These are phyloP conservation scores for Subanguina moxae DNA, from an alignment of 1,140 invertebrate genomes.

Conservation along the genomic window DNA sequence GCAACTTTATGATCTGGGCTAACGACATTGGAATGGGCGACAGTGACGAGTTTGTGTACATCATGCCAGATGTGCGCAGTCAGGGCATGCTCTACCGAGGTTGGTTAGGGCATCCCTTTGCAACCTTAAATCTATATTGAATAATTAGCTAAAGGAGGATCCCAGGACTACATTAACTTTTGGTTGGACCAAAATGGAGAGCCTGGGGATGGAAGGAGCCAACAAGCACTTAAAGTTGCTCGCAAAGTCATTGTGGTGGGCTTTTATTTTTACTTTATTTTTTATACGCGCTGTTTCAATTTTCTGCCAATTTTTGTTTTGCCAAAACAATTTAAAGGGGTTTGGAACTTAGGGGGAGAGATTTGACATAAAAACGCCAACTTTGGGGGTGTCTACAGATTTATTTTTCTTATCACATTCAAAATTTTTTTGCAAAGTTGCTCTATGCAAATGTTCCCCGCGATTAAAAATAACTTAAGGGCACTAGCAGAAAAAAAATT, in stretches of 20 bases:
- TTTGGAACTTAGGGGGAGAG: no score
- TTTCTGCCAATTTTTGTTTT: no score
- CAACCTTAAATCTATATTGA: background rate
- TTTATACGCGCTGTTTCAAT: no score
- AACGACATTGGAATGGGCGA: conserved; percentile 24
- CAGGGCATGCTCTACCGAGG: conserved; percentile 41
- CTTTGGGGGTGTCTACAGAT: no score
- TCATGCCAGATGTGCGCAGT: conserved; percentile 27
- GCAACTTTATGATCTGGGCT: conserved; percentile 33
- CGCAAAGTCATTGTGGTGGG: conserved; percentile 23
- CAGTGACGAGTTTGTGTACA: conserved; percentile 39
- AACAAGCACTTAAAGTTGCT: conserved; percentile 24
- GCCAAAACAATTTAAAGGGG: no score
- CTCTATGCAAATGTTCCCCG: no score
- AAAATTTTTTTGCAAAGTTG: no score
- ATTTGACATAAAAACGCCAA: no score
- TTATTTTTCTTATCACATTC: no score
- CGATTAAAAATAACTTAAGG: no score
- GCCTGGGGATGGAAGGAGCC: conserved; percentile 29
- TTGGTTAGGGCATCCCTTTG: background rate
- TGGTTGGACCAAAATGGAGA: conserved; percentile 23
- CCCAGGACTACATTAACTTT: conserved; percentile 13
- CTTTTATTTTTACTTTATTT: no score
- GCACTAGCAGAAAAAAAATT: no score
- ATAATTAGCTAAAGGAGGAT: background rate